Conservation (phyloP, 2,113 vertebrate genomes). For the Elephas maximus region DNA sequence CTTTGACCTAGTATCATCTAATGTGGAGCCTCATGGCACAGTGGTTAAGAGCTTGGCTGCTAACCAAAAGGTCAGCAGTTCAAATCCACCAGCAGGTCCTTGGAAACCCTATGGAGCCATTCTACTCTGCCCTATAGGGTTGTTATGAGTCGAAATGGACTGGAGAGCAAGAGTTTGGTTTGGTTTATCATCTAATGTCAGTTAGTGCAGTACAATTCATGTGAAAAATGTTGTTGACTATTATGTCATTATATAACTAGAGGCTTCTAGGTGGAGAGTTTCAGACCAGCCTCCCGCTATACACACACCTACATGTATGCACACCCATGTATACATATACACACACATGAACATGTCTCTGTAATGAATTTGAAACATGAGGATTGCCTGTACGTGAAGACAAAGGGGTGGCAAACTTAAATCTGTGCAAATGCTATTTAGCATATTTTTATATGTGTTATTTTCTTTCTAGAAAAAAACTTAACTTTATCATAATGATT, state of each 20-base stretch:
- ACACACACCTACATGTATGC: rapidly evolving
- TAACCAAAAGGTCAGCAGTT: too few species aligned
- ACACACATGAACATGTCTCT: rapidly evolving
- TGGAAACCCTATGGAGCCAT: too few species aligned
- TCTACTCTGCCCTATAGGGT: too few species aligned
- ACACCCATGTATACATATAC: neutral
- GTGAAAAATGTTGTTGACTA: neutral
- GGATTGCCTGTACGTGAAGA: too few species aligned
- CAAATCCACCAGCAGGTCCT: too few species aligned
- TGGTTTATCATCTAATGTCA: too few species aligned
- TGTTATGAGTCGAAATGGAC: too few species aligned
- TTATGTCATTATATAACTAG: rapidly evolving
- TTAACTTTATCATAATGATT: conserved; percentile 64
- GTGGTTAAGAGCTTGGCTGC: too few species aligned
- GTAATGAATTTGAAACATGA: neutral
- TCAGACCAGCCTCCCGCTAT: neutral
- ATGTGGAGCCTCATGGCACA: too few species aligned
- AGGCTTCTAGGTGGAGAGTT: neutral
- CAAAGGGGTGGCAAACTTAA: neutral
- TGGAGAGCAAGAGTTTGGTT: too few species aligned
- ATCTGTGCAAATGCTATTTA: neutral
- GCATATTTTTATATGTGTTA: neutral
- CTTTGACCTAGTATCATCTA: neutral
- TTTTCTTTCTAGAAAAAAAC: conserved; percentile 65
- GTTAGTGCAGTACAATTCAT: neutral